These are phyloP conservation scores for Drosophila biarmipes DNA, from an alignment of 1,140 invertebrate species.

Conservation along the genomic window DNA sequence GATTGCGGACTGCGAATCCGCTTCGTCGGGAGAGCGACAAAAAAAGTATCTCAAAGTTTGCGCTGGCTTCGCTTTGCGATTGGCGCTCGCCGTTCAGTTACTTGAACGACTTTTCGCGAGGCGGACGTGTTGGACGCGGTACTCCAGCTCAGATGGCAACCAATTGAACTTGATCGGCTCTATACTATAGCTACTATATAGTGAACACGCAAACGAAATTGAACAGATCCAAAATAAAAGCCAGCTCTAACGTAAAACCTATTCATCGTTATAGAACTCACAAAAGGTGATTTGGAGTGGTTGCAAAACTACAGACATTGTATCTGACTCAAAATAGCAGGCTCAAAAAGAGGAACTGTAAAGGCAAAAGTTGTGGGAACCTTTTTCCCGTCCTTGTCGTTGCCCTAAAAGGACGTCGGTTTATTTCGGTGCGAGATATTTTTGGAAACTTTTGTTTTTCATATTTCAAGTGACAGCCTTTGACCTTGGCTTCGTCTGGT, in stretches of 20 bases:
- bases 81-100: slow-evolving; percentile 61
- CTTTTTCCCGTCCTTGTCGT: slow-evolving; percentile 19
- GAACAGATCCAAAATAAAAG: slow-evolving; percentile 20
- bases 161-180: slow-evolving; percentile 55
- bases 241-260: slow-evolving; percentile 24
- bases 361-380: slow-evolving; percentile 12
- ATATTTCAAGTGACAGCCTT: slow-evolving; percentile 28
- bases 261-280: slow-evolving; percentile 35
- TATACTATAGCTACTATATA: slow-evolving; percentile 48
- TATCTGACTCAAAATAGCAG: neutral
- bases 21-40: neutral
- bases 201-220: slow-evolving; percentile 54
- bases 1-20: slow-evolving; percentile 13
- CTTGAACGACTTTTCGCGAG: slow-evolving; percentile 80
- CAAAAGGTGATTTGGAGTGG: slow-evolving; percentile 24
- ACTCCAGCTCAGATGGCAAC: slow-evolving; percentile 49
- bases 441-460: slow-evolving; percentile 33
- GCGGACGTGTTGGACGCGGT: slow-evolving; percentile 65
- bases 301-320: neutral
- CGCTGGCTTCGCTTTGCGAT: slow-evolving; percentile 19
- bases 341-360: slow-evolving; percentile 17
- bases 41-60: slow-evolving; percentile 31
- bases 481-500: slow-evolving; percentile 34
- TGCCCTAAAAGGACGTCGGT: slow-evolving; percentile 26
- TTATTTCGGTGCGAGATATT: slow-evolving; percentile 33